Base-by-base conservation (phyloP, 1,140 invertebrate genomes). In the Zaprionus davidi region DNA sequence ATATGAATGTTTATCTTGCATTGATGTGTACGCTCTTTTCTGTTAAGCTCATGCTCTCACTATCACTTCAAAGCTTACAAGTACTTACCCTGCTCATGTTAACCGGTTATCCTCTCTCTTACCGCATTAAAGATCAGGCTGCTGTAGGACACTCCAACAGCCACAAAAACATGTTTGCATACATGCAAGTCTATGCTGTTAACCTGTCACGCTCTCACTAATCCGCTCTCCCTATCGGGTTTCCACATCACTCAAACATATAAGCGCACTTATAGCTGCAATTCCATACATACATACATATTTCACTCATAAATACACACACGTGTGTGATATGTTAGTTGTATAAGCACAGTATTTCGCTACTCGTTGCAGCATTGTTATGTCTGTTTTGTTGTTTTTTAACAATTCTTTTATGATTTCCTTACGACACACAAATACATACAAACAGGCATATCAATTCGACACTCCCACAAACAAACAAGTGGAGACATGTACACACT, bases 331-430 rank as follows among this genome's bases (percentile, higher is more conserved):
- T 7, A 44, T n/a, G 46, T 49, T 49, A 22, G 46, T 49, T 22
- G 24, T 51, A 49, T 58, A 58, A n/a, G n/a, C 28, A 17, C 36
- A 17, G 26, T 56, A 38, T 34, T 22, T 7, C 3, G 9, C 6
- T 11, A 38, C 36, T 17, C n/a, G 56, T 28, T 44, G 15, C 36
- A 58, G 55, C 59, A 28, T 64, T 68, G 65, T 55, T 31, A 26
- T 38, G 7, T 20, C 5, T 57, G 62, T 63, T 74, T 59, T 78
- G 59, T 20, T 31, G 63, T 34, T 46, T 78, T 63, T 74, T 67
- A 80, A 74, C 66, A 77, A 73, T 77, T 79, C 66, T 77, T 81
- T 84, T 84, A 80, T 83, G 69, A 77, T 83, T 79, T 83, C 41
- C 69, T 79, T 77, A 80, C 69, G 36, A 83, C 58, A 60, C 26